Conservation (phyloP, 2,888 invertebrate genomes). For the Kryphioiulus occultus region DNA sequence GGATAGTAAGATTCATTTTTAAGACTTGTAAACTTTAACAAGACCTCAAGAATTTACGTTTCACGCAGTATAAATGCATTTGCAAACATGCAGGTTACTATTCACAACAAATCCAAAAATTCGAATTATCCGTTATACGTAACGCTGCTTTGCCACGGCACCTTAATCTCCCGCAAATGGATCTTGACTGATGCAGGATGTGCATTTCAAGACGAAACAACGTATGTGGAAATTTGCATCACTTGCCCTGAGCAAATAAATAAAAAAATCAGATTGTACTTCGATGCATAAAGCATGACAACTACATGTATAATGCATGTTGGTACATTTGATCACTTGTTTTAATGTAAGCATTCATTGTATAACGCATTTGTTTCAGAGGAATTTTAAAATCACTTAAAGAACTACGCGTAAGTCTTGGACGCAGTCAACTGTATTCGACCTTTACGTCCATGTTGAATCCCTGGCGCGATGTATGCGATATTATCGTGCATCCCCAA, state of each 20-base stretch:
- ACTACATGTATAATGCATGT: no score
- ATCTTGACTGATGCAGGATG: not conserved
- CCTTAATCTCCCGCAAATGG: not conserved
- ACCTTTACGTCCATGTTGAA: not conserved
- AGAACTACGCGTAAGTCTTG: not conserved
- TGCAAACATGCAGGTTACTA: not conserved
- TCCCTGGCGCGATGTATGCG: not conserved
- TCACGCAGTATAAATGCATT: no score
- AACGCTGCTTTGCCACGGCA: not conserved
- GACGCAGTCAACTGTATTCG: not conserved
- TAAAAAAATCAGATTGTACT: no score
- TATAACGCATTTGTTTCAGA: not conserved
- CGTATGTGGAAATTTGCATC: not conserved
- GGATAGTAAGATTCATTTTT: not conserved
- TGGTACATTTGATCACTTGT: no score
- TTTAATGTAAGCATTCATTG: no score
- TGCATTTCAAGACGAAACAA: not conserved
- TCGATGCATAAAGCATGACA: no score
- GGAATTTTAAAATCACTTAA: not conserved
- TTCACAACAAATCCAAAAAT: conserved; percentile 11
- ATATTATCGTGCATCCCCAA: not conserved
- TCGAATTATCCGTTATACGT: not conserved
- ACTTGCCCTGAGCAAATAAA: no score
- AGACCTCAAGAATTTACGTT: no score
- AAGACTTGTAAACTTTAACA: no score